phyloP scores from a whole-genome alignment of 2,797 vertebrate species.

The Lutjanus argentimaculatus region DNA sequence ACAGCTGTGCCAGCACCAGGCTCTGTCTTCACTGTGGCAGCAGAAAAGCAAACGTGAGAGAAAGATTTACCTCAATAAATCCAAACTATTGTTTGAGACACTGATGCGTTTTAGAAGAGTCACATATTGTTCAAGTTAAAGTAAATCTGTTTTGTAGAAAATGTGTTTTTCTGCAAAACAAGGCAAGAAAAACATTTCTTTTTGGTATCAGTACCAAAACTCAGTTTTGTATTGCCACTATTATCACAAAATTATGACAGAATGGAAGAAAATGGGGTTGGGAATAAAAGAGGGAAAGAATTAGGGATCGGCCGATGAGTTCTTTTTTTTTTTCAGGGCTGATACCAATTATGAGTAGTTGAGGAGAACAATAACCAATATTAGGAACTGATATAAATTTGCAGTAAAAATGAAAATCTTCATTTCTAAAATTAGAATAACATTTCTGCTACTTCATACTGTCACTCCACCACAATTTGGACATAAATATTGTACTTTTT shows the following conservation, averaged over 20 bases:
- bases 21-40: constrained; percentile 94
- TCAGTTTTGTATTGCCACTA: neutral
- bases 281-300: constrained; percentile 1
- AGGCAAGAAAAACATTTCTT: neutral
- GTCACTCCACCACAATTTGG: too few relatives aligned
- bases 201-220: neutral
- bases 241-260: neutral
- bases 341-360: too few relatives aligned
- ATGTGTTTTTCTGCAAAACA: constrained; percentile 5
- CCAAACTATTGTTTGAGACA: neutral
- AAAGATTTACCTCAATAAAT: neutral
- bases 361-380: too few relatives aligned
- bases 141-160: neutral
- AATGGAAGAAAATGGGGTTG: constrained; percentile 1
- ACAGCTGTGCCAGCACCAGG: constrained; percentile 86
- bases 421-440: too few relatives aligned
- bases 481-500: too few relatives aligned
- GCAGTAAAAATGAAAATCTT: too few relatives aligned
- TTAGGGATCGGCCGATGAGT: neutral
- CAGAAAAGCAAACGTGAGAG: constrained; percentile 4
- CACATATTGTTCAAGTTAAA: neutral
- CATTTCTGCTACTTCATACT: too few relatives aligned
- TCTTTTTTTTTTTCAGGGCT: too few relatives aligned
- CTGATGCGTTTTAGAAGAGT: neutral
- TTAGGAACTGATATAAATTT: too few relatives aligned